Evolutionary conservation across 2,113 vertebrate species (phyloP), one percentile per base, ranked within the genome.

Genomic region (Erythrocercus mccallii): DNA sequence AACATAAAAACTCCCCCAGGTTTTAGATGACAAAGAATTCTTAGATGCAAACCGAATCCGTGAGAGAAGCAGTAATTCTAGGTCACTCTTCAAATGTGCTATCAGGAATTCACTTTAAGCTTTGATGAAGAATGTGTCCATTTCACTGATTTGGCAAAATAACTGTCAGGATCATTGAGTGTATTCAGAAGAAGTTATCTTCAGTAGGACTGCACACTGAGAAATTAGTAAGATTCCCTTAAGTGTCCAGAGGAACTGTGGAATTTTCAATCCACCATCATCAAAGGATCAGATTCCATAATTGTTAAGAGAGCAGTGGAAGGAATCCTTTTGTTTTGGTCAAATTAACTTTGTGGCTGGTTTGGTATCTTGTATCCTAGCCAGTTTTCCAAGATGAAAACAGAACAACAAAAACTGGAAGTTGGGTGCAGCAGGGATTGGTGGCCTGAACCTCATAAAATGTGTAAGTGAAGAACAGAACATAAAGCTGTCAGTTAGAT

Each of bases 401-500:
- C 83, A 91, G 40, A 87, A 72, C 84, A 92, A 94, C 89, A 64
- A 69, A 76, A 91, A 22, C 42, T 73, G 84, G 68, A 66, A 54
- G 51, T 47, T 69, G 38, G 64, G 56, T 37, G 58, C 56, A 50
- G 47, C 28, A 70, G 58, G 71, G 81, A 47, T 38, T 69, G 62
- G 66, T 82, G 90, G 65, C 73, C 62, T 94, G 70, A 73, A 87
- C 62, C 73, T 92, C 72, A n/a, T 95, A 84, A 94, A 95, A 87
- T 0, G 1, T 77, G 30, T 69, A 76, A 91, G 87, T 92, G 87
- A 95, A 90, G 72, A 90, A 80, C 82, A 81, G 82, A 78, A 56
- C 15, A 40, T 92, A 89, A 95, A 94, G 70, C 86, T 92, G 86
- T 87, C 86, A 88, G 47, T 96, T 92, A 91, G 65, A 68, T 94